Percentiles rank a stretch among this genome's conserved stretches.
Conservation (phyloP, 2,797 vertebrate genomes). For the Toxotes lorentzi region DNA sequence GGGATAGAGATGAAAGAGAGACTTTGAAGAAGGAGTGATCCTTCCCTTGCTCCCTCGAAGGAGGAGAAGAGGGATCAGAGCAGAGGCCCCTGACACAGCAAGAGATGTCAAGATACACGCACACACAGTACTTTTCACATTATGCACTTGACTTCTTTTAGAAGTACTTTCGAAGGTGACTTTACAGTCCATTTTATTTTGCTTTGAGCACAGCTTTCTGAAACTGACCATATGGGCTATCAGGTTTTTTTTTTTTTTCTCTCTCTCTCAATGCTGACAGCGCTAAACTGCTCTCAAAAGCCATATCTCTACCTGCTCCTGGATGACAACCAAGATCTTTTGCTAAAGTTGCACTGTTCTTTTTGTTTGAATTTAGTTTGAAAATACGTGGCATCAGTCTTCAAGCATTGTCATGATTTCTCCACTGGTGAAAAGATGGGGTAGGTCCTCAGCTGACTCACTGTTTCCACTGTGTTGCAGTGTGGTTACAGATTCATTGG, state of each 20-base stretch:
- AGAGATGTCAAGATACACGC: slow-evolving; percentile 78
- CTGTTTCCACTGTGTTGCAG: slow-evolving; percentile 2
- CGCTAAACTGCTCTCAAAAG: slow-evolving; percentile 29
- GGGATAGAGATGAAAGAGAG: slow-evolving; percentile 79
- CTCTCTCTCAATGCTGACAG: slow-evolving; percentile 50
- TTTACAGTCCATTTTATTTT: slow-evolving; percentile 71
- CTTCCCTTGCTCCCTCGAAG: slow-evolving; percentile 72
- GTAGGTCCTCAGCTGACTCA: background rate
- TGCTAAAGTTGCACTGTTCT: slow-evolving; percentile 21
- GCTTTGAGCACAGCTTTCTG: slow-evolving; percentile 59
- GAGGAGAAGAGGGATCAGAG: slow-evolving; percentile 77
- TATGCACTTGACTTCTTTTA: slow-evolving; percentile 76
- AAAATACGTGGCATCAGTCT: slow-evolving; percentile 15
- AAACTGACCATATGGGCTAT: slow-evolving; percentile 62
- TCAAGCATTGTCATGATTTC: slow-evolving; percentile 16
- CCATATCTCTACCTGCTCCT: slow-evolving; percentile 22
- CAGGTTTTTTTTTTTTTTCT: slow-evolving; percentile 41
- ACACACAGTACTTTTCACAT: slow-evolving; percentile 65
- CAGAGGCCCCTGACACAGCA: slow-evolving; percentile 77
- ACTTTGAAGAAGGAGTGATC: slow-evolving; percentile 81
- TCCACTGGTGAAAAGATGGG: background rate
- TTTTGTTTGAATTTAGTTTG: background rate
- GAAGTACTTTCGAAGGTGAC: slow-evolving; percentile 74
- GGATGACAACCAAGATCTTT: slow-evolving; percentile 22
- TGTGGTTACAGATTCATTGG: slow-evolving; percentile 1